Conservation (phyloP, 1,140 invertebrate genomes). For the Bombus sylvicola region DNA sequence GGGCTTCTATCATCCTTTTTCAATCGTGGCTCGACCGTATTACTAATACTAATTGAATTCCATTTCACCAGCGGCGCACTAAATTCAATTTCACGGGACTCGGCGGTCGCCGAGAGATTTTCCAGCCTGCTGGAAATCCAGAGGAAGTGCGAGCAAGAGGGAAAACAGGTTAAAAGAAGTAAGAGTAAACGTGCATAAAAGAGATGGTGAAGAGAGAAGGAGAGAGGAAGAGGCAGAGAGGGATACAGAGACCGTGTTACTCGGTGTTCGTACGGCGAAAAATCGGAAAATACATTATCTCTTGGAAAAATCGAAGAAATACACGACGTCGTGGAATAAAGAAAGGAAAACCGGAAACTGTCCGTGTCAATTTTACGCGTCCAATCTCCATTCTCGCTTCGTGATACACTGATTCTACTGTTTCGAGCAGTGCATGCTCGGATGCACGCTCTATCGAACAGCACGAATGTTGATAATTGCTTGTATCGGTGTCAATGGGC, state of each 20-base stretch:
- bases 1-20: conserved; percentile 44
- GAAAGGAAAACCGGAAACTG: conserved; percentile 13
- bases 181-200: neutral
- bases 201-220: neutral
- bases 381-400: neutral
- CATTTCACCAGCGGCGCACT: conserved; percentile 59
- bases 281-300: conserved; percentile 48
- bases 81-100: conserved; percentile 66
- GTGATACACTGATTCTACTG: conserved; percentile 11
- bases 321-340: neutral
- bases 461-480: conserved; percentile 28
- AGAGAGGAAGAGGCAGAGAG: neutral
- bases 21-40: conserved; percentile 59
- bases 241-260: neutral
- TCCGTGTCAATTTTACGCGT: conserved; percentile 18
- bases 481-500: neutral
- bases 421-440: neutral
- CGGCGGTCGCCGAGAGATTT: conserved; percentile 54
- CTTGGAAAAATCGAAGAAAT: neutral
- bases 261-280: neutral
- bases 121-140: conserved; percentile 49
- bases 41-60: conserved; percentile 69
- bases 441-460: conserved; percentile 5
- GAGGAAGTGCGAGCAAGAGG: neutral
- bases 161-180: neutral